Conservation (phyloP, 2,797 vertebrate species). For the Iguana delicatissima region DNA sequence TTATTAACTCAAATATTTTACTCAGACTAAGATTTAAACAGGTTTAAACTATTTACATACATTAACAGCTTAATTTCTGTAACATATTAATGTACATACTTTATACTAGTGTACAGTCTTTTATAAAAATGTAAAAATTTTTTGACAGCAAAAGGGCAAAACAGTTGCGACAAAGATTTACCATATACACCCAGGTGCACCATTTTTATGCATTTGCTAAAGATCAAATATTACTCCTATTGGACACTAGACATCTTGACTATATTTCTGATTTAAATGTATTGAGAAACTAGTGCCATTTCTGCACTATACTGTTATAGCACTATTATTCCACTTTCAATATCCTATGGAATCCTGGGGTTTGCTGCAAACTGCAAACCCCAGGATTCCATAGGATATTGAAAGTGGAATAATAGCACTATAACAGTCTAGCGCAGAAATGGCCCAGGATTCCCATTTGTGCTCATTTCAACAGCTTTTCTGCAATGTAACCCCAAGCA, state of each 20-base stretch:
- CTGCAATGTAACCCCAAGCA: neutral
- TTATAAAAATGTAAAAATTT: slow-evolving; percentile 59
- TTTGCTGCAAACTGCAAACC: too few relatives aligned
- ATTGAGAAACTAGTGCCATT: neutral
- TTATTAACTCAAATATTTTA: slow-evolving; percentile 73
- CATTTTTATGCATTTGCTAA: neutral
- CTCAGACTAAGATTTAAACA: slow-evolving; percentile 65
- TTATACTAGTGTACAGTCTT: slow-evolving; percentile 67
- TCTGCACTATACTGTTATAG: too few relatives aligned
- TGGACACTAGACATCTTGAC: neutral
- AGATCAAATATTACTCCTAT: neutral
- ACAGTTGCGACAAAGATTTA: slow-evolving; percentile 37
- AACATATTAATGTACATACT: slow-evolving; percentile 30
- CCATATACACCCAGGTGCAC: neutral
- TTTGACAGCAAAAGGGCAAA: slow-evolving; percentile 16
- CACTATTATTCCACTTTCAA: too few relatives aligned
- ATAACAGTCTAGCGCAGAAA: too few relatives aligned
- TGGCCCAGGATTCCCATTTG: neutral
- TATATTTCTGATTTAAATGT: neutral
- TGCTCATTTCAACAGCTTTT: slow-evolving; percentile 1
- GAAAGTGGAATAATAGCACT: too few relatives aligned
- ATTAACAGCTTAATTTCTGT: slow-evolving; percentile 42
- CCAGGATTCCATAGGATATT: too few relatives aligned
- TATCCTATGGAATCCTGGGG: too few relatives aligned
- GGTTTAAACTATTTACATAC: slow-evolving; percentile 68